Evolutionary conservation across 1,140 invertebrate species (phyloP).

Genomic region (Pseudobourletiella spinata): DNA sequence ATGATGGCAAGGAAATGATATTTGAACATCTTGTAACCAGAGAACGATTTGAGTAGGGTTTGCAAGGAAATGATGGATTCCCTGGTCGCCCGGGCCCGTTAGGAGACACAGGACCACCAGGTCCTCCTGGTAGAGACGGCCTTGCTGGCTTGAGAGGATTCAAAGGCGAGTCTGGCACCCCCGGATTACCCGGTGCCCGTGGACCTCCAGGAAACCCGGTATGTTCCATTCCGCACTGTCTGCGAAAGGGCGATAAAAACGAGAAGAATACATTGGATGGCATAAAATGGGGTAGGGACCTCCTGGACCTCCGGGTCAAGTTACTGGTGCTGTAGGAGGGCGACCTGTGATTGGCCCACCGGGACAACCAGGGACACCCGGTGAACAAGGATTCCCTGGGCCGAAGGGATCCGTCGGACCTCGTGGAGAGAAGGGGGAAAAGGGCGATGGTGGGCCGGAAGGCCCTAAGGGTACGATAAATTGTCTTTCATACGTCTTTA

Average conservation of each 20-base stretch:
- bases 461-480: conserved; percentile 18
- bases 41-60: too few species aligned
- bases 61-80: conserved; percentile 31
- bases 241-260: too few species aligned
- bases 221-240: conserved; percentile 4
- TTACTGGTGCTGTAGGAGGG: conserved; percentile 15
- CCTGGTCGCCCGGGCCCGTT: conserved; percentile 35
- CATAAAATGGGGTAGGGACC: conserved; percentile 28
- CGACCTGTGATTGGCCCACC: conserved; percentile 35
- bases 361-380: conserved; percentile 32
- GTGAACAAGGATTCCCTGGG: conserved; percentile 35
- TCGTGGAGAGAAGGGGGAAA: conserved; percentile 30
- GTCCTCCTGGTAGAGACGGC: conserved; percentile 36
- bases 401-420: conserved; percentile 38
- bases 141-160: conserved; percentile 22
- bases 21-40: too few species aligned
- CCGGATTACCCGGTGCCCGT: conserved; percentile 18
- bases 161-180: conserved; percentile 25
- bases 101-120: conserved; percentile 38
- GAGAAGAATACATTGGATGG: too few species aligned
- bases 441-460: conserved; percentile 30
- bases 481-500: background rate
- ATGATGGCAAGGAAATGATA: background rate
- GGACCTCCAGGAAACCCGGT: conserved; percentile 19
- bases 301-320: conserved; percentile 25